phyloP scores from a whole-genome alignment of 2,113 vertebrate species.

The Dissostichus mawsoni region DNA sequence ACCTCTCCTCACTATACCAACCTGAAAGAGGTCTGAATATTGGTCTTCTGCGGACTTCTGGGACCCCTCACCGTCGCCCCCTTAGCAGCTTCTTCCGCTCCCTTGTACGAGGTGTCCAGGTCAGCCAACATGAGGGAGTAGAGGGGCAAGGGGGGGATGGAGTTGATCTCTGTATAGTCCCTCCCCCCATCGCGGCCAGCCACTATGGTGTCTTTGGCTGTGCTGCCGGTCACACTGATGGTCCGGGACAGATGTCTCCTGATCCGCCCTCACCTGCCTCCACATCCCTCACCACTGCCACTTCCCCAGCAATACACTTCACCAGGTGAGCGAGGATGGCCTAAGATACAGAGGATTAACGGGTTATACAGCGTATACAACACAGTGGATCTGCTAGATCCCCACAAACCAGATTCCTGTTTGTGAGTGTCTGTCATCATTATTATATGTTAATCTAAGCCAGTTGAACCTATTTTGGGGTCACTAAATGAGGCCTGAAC shows the following conservation, averaged over 20 bases:
- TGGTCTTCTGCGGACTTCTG: constrained; percentile 89
- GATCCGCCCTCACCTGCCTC: constrained; percentile 91
- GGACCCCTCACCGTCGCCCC: constrained; percentile 78
- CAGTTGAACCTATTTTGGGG: not conserved
- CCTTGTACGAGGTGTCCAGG: constrained; percentile 90
- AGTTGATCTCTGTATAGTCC: constrained; percentile 98
- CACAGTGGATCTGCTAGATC: not conserved
- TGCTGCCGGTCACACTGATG: constrained; percentile 98
- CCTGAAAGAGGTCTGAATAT: constrained; percentile 95
- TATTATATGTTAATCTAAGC: not conserved
- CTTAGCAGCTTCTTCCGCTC: constrained; percentile 88
- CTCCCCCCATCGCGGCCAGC: constrained; percentile 95
- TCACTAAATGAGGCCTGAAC: not conserved
- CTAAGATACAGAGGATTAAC: constrained; percentile 34
- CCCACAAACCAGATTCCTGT: not conserved
- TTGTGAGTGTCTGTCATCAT: not conserved
- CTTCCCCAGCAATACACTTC: constrained; percentile 98
- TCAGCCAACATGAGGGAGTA: constrained; percentile 94
- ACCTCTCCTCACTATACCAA: constrained; percentile 13
- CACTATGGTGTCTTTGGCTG: constrained; percentile 96
- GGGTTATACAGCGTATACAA: not conserved
- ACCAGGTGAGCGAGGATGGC: constrained; percentile 98
- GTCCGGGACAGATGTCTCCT: constrained; percentile 96
- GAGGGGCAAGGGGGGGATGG: constrained; percentile 94
- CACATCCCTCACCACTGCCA: constrained; percentile 93